phyloP scores from a whole-genome alignment of 2,113 vertebrate species.

The Dipodomys stephensi region DNA sequence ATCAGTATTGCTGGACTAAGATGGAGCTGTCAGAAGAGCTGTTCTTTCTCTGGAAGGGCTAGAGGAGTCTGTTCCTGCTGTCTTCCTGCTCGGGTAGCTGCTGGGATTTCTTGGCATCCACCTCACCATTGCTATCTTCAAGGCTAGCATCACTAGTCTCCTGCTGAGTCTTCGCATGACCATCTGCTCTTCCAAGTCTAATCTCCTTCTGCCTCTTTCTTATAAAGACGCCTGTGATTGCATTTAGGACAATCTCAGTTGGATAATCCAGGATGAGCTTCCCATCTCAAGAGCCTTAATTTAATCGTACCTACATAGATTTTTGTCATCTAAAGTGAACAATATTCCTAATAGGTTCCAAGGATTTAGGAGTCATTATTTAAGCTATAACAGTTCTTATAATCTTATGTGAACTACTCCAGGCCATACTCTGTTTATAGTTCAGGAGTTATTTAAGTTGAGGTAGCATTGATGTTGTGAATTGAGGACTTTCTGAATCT shows the following conservation, averaged over 20 bases:
- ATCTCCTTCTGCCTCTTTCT: conserved; percentile 21
- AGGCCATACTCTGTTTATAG: background rate
- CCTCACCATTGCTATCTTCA: background rate
- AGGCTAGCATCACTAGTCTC: background rate
- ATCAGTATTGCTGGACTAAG: background rate
- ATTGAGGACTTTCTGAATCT: background rate
- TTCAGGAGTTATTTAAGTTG: background rate
- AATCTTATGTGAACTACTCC: background rate
- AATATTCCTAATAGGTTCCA: background rate
- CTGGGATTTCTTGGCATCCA: background rate
- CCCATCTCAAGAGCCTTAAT: conserved; percentile 34
- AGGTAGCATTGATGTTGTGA: background rate
- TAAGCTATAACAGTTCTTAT: background rate
- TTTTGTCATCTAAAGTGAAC: background rate
- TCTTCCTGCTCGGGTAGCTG: background rate
- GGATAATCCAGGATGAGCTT: conserved; percentile 60
- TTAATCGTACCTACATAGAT: conserved; percentile 26
- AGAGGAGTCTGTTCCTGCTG: background rate
- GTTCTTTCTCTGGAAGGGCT: too few relatives aligned
- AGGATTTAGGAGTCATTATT: background rate
- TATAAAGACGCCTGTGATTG: conserved; percentile 34
- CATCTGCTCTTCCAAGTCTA: conserved; percentile 42
- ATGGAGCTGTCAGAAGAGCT: background rate
- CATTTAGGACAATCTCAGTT: conserved; percentile 19
- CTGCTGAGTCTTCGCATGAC: background rate